Evolutionary conservation across 2,888 invertebrate species (phyloP), one percentile per base, ranked within the genome.

Genomic region (Acrobasis suavella): DNA sequence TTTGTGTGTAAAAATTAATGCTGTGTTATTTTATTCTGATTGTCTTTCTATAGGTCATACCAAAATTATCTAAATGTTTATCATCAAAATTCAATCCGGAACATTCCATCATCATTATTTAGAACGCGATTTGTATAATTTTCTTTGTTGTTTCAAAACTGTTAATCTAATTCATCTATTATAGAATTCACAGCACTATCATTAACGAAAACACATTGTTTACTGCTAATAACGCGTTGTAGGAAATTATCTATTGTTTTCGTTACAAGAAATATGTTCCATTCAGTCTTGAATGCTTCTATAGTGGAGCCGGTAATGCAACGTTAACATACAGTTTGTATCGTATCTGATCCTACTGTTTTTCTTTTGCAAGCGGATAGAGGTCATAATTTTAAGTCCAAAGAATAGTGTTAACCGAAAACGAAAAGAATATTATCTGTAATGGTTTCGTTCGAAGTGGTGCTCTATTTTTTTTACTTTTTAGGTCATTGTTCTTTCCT

Each of bases 191-290:
- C 63, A 65, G 67, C 67, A 64, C 66, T 67, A 65, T 68, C 69
- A 69, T 69, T 67, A 69, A 69, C 69, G 46, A 74, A 79, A 75
- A 71, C 68, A 74, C 74, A 78, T 82, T 81, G 78, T 83, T 75
- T 77, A 74, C 67, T 68, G 75, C 78, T 88, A 86, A 87, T 86
- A 82, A 83, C 69, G 67, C 66, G 77, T 77, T 81, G 75, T 72
- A 75, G 68, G 69, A 81, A 81, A 86, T 83, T 74, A 73, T 69
- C 85, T 72, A 87, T 88, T 89, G 88, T 89, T 82, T 81, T 76
- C 67, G 66, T 69, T 70, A 73, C 69, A 81, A 81, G 81, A 84
- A 77, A 78, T 80, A 81, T 77, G 69, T 69, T 76, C 72, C 70
- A 76, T 77, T 76, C 73, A 78, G 68, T 75, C 73, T n/a, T n/a